phyloP scores from a whole-genome alignment of 2,113 vertebrate species.

The Recurvirostra avosetta region DNA sequence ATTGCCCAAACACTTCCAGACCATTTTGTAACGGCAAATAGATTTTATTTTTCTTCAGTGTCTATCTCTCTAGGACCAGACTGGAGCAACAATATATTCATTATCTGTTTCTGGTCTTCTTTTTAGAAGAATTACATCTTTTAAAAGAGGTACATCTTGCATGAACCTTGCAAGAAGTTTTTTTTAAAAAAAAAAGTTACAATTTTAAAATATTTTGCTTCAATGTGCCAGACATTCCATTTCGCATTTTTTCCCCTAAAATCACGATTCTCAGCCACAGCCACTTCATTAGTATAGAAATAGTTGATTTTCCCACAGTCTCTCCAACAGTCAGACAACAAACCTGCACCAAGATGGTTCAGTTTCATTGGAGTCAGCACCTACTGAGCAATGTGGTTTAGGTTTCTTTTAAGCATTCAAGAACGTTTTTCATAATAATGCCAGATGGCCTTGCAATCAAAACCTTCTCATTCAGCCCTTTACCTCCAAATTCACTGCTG shows the following conservation, averaged over 20 bases:
- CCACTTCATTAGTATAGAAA: slow-evolving; percentile 41
- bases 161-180: neutral
- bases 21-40: neutral
- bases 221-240: neutral
- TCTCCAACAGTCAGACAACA: neutral
- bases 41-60: neutral
- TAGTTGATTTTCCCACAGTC: slow-evolving; percentile 30
- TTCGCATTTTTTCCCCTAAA: neutral
- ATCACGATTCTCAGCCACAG: slow-evolving; percentile 14
- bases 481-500: neutral
- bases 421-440: neutral
- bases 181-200: neutral
- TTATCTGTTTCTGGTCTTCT: neutral
- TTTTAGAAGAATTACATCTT: neutral
- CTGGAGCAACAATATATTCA: neutral
- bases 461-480: neutral
- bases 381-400: slow-evolving; percentile 30
- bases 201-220: neutral
- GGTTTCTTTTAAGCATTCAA: neutral
- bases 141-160: neutral
- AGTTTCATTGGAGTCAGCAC: slow-evolving; percentile 55
- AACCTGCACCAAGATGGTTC: slow-evolving; percentile 13
- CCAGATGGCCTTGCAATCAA: slow-evolving; percentile 12
- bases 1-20: neutral
- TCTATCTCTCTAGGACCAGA: neutral